A percentile compares a stretch with the other conserved stretches of the same genome.
These are phyloP conservation scores for Caenorhabditis tropicalis DNA, from an alignment of 1,140 invertebrate genomes.

Conservation along the genomic window DNA sequence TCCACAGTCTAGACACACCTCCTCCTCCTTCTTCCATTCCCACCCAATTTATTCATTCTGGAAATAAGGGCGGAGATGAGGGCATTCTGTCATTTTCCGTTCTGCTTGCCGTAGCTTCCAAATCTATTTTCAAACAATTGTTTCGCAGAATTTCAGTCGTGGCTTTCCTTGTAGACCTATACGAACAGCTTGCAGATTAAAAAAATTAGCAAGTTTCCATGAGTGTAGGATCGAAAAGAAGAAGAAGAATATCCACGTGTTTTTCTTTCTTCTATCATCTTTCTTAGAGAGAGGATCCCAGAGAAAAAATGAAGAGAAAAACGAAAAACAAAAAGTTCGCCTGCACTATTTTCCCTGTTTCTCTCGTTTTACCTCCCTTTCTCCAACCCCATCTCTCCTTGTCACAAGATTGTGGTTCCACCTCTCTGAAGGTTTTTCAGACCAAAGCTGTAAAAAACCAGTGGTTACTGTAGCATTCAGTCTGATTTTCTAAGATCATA, in stretches of 20 bases:
- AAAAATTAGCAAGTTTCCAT: too few species aligned
- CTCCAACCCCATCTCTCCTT: background rate
- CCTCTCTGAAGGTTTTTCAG: background rate
- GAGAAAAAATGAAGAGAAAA: background rate
- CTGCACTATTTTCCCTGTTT: background rate
- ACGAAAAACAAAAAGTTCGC: conserved; percentile 27
- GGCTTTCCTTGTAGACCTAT: too few species aligned
- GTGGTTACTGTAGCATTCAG: too few species aligned
- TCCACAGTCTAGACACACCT: conserved; percentile 6
- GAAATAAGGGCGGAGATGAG: background rate
- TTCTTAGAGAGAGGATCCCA: background rate
- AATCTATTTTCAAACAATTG: too few species aligned
- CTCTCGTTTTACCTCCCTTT: background rate
- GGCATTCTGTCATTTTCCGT: background rate
- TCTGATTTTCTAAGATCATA: too few species aligned
- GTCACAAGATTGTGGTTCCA: background rate
- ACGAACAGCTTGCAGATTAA: too few species aligned
- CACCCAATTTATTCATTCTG: background rate
- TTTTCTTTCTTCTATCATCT: background rate
- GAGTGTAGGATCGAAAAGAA: background rate
- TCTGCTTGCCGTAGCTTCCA: background rate
- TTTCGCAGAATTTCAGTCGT: too few species aligned
- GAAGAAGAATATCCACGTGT: conserved; percentile 11
- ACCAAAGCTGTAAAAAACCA: too few species aligned
- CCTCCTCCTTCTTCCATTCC: background rate